Conservation (phyloP, 2,888 invertebrate species). For the Nemapogon koenigi region DNA sequence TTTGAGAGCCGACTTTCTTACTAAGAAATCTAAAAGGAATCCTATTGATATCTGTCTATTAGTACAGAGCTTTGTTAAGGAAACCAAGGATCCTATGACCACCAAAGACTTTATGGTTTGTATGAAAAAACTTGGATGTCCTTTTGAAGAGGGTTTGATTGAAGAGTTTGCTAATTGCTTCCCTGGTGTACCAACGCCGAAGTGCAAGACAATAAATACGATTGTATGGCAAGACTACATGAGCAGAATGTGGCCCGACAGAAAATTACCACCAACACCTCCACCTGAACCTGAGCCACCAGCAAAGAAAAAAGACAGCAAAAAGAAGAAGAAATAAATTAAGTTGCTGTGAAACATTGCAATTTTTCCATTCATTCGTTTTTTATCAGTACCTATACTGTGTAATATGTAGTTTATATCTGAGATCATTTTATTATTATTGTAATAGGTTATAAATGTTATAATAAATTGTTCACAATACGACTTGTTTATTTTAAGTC, state of each 20-base stretch:
- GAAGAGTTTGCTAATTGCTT: constrained; percentile 28
- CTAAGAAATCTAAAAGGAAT: constrained; percentile 25
- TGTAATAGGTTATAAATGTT: not conserved
- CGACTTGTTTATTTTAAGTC: no score
- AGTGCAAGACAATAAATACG: constrained; percentile 29
- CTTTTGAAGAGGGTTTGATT: constrained; percentile 27
- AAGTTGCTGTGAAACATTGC: not conserved
- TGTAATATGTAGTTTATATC: not conserved
- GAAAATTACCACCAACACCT: constrained; percentile 32
- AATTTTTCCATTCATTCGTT: not conserved
- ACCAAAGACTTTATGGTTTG: constrained; percentile 23
- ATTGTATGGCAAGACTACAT: constrained; percentile 28
- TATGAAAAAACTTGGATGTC: constrained; percentile 20
- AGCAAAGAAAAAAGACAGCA: constrained; percentile 15
- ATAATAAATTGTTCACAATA: not conserved
- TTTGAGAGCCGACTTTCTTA: constrained; percentile 30
- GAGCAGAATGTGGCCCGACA: constrained; percentile 39
- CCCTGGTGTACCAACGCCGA: constrained; percentile 24
- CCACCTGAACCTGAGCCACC: constrained; percentile 27
- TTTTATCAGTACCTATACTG: not conserved
- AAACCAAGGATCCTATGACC: constrained; percentile 21
- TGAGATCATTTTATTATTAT: not conserved
- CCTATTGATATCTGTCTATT: constrained; percentile 30
- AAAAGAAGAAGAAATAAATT: constrained; percentile 14
- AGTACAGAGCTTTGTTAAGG: constrained; percentile 27